Percentiles rank a stretch among this genome's conserved stretches.
These are phyloP conservation scores for Solenopsis fugax DNA, from an alignment of 1,140 invertebrate species.

Conservation along the genomic window DNA sequence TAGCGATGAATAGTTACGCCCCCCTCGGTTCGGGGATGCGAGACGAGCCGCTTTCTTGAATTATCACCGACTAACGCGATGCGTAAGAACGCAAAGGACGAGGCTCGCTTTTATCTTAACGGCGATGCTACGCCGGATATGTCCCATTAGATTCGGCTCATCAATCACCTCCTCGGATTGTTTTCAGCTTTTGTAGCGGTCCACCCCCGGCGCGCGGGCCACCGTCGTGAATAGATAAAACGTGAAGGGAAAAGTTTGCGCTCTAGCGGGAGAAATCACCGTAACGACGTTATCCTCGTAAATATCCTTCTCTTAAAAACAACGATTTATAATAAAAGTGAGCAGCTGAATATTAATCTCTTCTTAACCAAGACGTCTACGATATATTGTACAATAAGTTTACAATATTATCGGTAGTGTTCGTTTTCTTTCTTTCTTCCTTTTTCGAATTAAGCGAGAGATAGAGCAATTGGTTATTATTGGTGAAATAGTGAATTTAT, in stretches of 20 bases:
- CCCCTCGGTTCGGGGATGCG: not conserved
- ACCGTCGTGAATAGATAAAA: constrained; percentile 51
- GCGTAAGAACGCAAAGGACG: constrained; percentile 66
- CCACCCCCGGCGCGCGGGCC: not conserved
- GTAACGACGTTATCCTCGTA: constrained; percentile 11
- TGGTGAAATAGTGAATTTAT: constrained; percentile 68
- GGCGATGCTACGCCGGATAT: constrained; percentile 57
- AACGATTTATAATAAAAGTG: not conserved
- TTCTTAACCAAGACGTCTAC: not conserved
- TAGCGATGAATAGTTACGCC: constrained; percentile 57
- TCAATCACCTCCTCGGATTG: constrained; percentile 73
- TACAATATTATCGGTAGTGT: not conserved
- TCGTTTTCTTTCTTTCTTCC: not conserved
- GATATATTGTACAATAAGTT: not conserved
- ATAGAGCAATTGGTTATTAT: constrained; percentile 66
- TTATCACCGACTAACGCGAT: constrained; percentile 62
- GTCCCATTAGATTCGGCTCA: constrained; percentile 71
- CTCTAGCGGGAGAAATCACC: constrained; percentile 8
- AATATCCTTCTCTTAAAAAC: constrained; percentile 14
- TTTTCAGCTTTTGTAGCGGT: constrained; percentile 70
- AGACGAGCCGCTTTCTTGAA: constrained; percentile 54
- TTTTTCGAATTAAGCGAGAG: constrained; percentile 54
- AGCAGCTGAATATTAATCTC: constrained; percentile 1
- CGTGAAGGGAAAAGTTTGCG: constrained; percentile 42
- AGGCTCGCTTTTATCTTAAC: constrained; percentile 71